Evolutionary conservation across 2,113 vertebrate genomes (phyloP).

Genomic region (Amblyopsis rosae): DNA sequence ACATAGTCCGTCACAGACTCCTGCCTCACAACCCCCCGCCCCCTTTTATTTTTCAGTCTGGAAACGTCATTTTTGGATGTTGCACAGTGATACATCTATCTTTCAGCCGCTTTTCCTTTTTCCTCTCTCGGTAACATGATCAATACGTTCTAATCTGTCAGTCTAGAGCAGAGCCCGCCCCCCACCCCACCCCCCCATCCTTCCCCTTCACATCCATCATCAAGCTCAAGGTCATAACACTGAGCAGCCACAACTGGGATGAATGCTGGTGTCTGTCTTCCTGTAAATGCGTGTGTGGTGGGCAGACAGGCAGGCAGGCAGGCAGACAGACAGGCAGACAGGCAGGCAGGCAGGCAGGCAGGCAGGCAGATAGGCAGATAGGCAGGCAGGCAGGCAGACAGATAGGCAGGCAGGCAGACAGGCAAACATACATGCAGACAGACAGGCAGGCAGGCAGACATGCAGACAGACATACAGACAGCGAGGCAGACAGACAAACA

Average conservation of each 20-base stretch:
- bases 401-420: no score
- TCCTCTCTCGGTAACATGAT: constrained; percentile 31
- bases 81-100: constrained; percentile 53
- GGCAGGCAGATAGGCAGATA: no score
- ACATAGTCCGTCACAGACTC: constrained; percentile 64
- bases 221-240: constrained; percentile 67
- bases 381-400: no score
- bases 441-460: no score
- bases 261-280: constrained; percentile 55
- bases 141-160: constrained; percentile 62
- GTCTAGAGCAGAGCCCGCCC: constrained; percentile 46
- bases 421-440: no score
- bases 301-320: constrained; percentile 41
- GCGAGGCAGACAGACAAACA: no score
- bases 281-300: constrained; percentile 41
- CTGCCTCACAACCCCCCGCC: neutral
- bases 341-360: constrained; percentile 34
- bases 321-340: constrained; percentile 47
- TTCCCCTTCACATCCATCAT: no score
- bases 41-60: neutral
- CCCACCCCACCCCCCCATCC: no score
- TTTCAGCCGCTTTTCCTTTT: constrained; percentile 13
- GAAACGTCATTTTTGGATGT: constrained; percentile 14
- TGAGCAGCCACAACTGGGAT: constrained; percentile 49
- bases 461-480: no score